Evolutionary conservation across 2,888 invertebrate species (phyloP).

Genomic region (Sepioteuthis lessoniana): DNA sequence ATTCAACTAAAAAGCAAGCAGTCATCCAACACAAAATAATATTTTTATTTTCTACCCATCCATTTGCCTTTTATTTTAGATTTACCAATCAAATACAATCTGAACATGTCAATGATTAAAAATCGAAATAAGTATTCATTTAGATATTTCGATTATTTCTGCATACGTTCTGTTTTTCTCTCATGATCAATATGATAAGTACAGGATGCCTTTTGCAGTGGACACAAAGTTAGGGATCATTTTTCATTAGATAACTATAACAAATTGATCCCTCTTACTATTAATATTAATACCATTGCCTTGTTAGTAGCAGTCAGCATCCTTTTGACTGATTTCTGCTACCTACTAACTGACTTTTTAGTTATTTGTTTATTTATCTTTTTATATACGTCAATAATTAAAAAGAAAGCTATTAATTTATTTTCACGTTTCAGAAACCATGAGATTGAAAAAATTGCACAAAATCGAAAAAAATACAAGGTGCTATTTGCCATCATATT

Average conservation of each 20-base stretch:
- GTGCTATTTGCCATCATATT: too few relatives aligned
- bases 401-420: too few relatives aligned
- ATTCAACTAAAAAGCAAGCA: background rate
- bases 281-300: background rate
- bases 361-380: too few relatives aligned
- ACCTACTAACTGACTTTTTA: background rate
- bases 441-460: too few relatives aligned
- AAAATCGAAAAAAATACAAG: too few relatives aligned
- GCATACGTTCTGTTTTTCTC: background rate
- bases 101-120: background rate
- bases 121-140: background rate
- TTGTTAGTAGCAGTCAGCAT: background rate
- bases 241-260: background rate
- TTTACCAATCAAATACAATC: background rate
- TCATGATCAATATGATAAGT: background rate
- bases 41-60: background rate
- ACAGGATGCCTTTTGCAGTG: background rate
- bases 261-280: background rate
- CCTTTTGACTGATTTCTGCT: background rate
- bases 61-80: background rate
- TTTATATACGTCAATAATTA: too few relatives aligned
- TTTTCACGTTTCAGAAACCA: too few relatives aligned
- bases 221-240: constrained; percentile 8
- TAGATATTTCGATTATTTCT: too few relatives aligned
- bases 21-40: background rate